These are phyloP conservation scores for Tiliacea aurago DNA, from an alignment of 2,888 invertebrate genomes.

Conservation along the genomic window DNA sequence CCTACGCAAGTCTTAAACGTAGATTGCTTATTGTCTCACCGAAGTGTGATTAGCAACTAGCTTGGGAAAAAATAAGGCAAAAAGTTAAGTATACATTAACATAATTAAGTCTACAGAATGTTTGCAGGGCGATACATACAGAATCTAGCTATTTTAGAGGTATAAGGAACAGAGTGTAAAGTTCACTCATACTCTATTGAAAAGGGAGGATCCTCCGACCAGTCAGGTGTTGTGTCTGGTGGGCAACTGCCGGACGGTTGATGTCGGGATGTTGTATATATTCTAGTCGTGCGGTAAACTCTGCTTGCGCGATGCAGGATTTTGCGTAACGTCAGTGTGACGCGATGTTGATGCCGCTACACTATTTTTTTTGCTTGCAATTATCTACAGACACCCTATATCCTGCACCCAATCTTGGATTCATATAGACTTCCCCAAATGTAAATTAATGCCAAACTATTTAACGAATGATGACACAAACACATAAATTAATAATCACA, in stretches of 20 bases:
- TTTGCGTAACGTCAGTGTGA: no score
- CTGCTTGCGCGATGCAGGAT: no score
- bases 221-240: no score
- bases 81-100: slow-evolving; percentile 21
- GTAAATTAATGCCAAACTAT: neutral
- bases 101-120: neutral
- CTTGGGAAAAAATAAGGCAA: slow-evolving; percentile 6
- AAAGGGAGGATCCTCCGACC: no score
- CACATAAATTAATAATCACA: neutral
- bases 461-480: no score
- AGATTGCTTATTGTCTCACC: slow-evolving; percentile 35
- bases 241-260: no score
- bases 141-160: neutral
- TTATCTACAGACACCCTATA: neutral
- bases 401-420: neutral
- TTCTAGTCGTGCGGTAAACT: no score
- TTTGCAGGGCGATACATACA: neutral
- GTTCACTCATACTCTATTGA: no score
- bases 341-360: no score
- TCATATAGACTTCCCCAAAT: neutral
- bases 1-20: slow-evolving; percentile 31
- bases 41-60: slow-evolving; percentile 5
- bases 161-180: no score
- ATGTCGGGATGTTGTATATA: no score
- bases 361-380: neutral